Evolutionary conservation across 2,888 invertebrate genomes (phyloP), one percentile per base, ranked within the genome.

Genomic region (Campoplex nolae): DNA sequence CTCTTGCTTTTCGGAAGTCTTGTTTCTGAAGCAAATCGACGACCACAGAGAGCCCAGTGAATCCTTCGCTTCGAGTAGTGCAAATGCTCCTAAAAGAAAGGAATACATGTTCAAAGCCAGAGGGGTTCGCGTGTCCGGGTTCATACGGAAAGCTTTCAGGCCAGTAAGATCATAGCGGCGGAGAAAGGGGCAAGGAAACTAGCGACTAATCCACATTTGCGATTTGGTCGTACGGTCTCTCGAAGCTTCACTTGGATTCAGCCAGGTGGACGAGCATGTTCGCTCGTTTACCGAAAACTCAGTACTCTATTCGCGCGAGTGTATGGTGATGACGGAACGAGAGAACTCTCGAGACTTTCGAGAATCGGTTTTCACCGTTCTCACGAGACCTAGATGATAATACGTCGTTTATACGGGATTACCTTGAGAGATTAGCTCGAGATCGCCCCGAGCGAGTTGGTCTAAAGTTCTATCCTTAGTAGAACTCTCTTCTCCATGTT

Each of bases 1-100:
- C n/a, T 11, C 38, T 32, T 56, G 76, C 83, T 81, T 74, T 73
- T 45, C 78, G 75, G 48, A 68, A 68, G 73, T 68, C 62, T 84
- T 68, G 84, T 88, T 84, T 51, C 75, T 70, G 75, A 71, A 76
- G 88, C 86, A 70, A 89, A 89, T 90, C 88, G 85, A 86, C 87
- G 75, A 54, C 76, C 78, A 73, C 54, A 76, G 82, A 84, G 86
- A 89, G 83, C 83, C 78, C 23, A 11, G 67, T 32, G 45, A 71
- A 74, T 74, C 56, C 65, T 73, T 73, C n/a, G 51, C 18, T 58
- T 67, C 16, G 54, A 38, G 70, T 23, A 67, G 75, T 32, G 73
- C 75, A 74, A 78, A 89, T 87, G 88, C 89, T 91, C 92, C 89
- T 91, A 92, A 92, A 92, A 90, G 91, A 89, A 90, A 90, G 90